Percentiles rank a stretch among this genome's conserved stretches.
These are phyloP conservation scores for Bombyx mandarina DNA, from an alignment of 1,140 invertebrate species.

Conservation along the genomic window DNA sequence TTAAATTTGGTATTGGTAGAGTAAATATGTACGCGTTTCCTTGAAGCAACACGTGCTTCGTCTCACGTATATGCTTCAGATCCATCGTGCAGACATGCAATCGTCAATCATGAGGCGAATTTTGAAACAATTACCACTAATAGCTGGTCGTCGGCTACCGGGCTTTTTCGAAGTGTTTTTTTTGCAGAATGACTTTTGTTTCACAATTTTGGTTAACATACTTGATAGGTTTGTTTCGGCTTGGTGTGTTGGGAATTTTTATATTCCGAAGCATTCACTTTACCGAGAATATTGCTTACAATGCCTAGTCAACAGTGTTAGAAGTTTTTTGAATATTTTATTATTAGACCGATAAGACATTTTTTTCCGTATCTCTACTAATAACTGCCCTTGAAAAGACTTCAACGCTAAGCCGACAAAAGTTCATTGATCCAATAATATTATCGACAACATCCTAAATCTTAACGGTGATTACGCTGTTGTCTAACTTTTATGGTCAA, in stretches of 20 bases:
- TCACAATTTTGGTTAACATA: too few species aligned
- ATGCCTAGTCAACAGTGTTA: too few species aligned
- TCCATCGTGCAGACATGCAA: constrained; percentile 24
- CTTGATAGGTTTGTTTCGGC: too few species aligned
- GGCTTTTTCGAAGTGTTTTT: constrained; percentile 31
- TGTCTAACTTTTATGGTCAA: neutral
- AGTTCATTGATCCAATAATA: constrained; percentile 45
- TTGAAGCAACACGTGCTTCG: neutral
- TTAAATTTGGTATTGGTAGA: neutral
- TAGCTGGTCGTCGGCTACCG: constrained; percentile 31
- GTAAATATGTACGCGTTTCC: neutral
- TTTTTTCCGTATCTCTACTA: constrained; percentile 43
- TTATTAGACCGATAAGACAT: neutral
- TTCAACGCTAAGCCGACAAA: constrained; percentile 57
- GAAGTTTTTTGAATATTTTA: neutral
- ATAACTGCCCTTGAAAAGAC: constrained; percentile 65
- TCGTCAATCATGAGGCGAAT: constrained; percentile 24
- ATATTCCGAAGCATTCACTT: too few species aligned
- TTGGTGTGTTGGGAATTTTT: too few species aligned
- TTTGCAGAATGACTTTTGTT: too few species aligned
- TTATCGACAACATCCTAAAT: neutral
- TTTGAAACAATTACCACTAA: constrained; percentile 38
- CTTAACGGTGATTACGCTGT: neutral
- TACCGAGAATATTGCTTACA: too few species aligned
- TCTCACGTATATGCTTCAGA: neutral